Evolutionary conservation across 92 coral and sea anemone species (phyloP).

Genomic region (Meandrina meandrites): DNA sequence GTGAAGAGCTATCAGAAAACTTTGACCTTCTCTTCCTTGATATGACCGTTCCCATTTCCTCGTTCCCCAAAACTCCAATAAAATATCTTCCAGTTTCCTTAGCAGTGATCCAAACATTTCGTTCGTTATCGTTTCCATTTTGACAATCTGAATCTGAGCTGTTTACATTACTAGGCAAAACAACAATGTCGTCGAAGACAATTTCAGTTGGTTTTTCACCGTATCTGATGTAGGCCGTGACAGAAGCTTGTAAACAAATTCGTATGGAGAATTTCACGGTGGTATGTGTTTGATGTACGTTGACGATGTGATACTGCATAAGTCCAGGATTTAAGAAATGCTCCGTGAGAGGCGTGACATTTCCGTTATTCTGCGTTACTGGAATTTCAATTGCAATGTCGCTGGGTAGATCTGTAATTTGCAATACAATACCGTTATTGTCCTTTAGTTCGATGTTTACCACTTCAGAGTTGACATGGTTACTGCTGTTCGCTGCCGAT

Average conservation of each 20-base stretch:
- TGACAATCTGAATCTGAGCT: neutral
- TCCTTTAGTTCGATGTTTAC: conserved; percentile 32
- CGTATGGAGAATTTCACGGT: neutral
- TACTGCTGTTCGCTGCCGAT: neutral
- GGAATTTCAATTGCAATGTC: conserved; percentile 33
- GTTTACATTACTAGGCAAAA: neutral
- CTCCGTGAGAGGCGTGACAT: neutral
- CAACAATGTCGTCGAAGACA: neutral
- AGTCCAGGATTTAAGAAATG: conserved; percentile 35
- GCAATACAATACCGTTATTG: conserved; percentile 13
- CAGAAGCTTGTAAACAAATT: neutral
- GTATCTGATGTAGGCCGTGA: conserved; percentile 11
- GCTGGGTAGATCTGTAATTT: conserved; percentile 1
- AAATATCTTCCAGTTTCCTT: conserved; percentile 23
- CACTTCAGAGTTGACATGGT: conserved; percentile 22
- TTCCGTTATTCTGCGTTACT: neutral
- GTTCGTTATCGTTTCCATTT: neutral
- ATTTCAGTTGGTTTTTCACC: conserved; percentile 2
- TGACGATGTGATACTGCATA: conserved; percentile 34
- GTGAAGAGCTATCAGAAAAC: conserved; percentile 12
- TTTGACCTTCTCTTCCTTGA: conserved; percentile 37
- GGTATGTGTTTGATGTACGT: neutral
- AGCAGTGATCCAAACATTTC: conserved; percentile 13
- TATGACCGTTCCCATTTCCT: neutral
- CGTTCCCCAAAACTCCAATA: conserved; percentile 21